Evolutionary conservation across 2,797 vertebrate species (phyloP), one percentile per base, ranked within the genome.

Genomic region (Mus minutoides): DNA sequence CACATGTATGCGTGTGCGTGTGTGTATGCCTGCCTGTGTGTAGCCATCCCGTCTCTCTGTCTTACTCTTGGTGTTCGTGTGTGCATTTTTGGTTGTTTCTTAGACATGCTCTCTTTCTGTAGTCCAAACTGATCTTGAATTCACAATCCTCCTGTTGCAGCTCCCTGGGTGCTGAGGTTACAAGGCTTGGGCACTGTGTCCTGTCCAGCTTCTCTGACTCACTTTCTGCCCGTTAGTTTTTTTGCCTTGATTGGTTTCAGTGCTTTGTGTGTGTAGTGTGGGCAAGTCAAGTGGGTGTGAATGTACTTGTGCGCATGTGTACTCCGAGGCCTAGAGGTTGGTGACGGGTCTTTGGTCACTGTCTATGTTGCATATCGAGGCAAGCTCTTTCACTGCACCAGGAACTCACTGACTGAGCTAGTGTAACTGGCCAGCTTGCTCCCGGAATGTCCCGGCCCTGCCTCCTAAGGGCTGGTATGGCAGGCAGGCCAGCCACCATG

Each of bases 21-120:
- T 3, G 6, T 7, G 0, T 67, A 14, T 34, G 64, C 13, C 31
- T 67, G 29, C 12, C 0, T 6, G 13, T 37, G 21, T 37, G 2
- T 4, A 40, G 24, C 22, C 64, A 37, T 43, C 37, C n/a, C 12
- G 3, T 82, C 75, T 40, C 64, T 87, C 37, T 37, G 52, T 58
- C 52, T 87, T 83, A 56, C 14, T 22, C 76, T 16, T 56, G 37
- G 26, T 34, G 52, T 76, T 75, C 71, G 37, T 88, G 19, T 54
- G 12, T 37, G 49, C 16, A 29, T 73, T 37, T 40, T 58, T 58
- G 24, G 3, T 75, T 76, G 37, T 58, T 76, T 75, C 21, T 14
- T 73, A 21, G 52, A 40, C 37, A 31, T 4, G 17, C 6, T 40
- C 34, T 88, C 43, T 69, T n/a, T 75, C 24, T 75, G 0, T 75